A percentile compares a stretch with the other conserved stretches of the same genome.
These are phyloP conservation scores for Drosophila ohnishii DNA, from an alignment of 1,140 invertebrate genomes.

Conservation along the genomic window DNA sequence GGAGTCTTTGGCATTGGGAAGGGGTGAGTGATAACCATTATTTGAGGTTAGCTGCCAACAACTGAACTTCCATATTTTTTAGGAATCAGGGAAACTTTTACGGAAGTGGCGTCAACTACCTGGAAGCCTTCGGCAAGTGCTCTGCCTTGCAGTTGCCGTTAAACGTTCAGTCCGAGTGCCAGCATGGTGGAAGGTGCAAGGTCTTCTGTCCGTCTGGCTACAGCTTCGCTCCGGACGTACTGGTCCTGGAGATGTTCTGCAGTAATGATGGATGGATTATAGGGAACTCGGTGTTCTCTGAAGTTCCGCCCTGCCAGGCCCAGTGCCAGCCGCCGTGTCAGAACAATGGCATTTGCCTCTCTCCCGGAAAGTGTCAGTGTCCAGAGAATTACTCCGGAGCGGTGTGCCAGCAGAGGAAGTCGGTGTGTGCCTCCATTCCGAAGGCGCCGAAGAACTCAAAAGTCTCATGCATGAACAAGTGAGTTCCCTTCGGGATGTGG, in stretches of 20 bases:
- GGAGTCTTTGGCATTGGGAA: conserved; percentile 51
- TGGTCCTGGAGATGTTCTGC: conserved; percentile 84
- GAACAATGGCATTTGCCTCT: conserved; percentile 91
- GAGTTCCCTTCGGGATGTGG: conserved; percentile 67
- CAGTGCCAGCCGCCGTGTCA: conserved; percentile 89
- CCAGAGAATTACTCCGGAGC: conserved; percentile 88
- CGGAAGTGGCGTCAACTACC: conserved; percentile 23
- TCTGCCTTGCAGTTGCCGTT: conserved; percentile 44
- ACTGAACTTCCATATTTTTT: background rate
- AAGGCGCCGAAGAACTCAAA: conserved; percentile 87
- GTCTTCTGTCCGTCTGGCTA: conserved; percentile 85
- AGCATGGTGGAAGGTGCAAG: conserved; percentile 83
- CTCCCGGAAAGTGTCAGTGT: conserved; percentile 89
- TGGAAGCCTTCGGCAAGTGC: conserved; percentile 58
- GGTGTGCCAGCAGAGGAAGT: conserved; percentile 89
- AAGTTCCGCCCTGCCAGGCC: conserved; percentile 87
- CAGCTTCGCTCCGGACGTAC: conserved; percentile 86
- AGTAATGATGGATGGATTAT: conserved; percentile 85
- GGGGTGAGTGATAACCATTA: conserved; percentile 36
- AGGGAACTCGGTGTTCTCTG: conserved; percentile 83
- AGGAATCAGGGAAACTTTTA: conserved; percentile 61
- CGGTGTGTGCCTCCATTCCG: conserved; percentile 87
- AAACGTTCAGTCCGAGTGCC: conserved; percentile 62
- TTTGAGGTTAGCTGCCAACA: background rate
- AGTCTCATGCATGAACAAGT: conserved; percentile 87